A percentile compares a stretch with the other conserved stretches of the same genome.
Conservation (phyloP, 2,113 vertebrate species). For the Pholis gunnellus region DNA sequence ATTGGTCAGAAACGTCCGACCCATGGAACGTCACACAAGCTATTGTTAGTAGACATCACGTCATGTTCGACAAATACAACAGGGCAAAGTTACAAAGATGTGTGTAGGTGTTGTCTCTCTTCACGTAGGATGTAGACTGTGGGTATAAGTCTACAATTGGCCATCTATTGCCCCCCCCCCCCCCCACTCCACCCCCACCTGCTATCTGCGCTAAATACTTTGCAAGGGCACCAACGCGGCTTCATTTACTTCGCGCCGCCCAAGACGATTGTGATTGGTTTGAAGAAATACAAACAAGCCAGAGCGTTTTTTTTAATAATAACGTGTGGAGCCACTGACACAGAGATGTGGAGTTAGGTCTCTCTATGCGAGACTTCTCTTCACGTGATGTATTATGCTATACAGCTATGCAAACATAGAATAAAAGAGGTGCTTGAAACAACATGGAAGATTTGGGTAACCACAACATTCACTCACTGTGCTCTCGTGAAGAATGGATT, state of each 20-base stretch:
- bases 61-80: background rate
- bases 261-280: background rate
- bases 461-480: conserved; percentile 15
- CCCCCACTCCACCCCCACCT: background rate
- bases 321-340: no score
- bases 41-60: conserved; percentile 16
- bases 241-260: background rate
- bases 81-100: background rate
- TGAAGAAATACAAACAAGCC: background rate
- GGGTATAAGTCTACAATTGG: background rate
- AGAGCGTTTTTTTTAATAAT: background rate
- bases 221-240: conserved; percentile 1
- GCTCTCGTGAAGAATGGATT: background rate
- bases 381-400: background rate
- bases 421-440: background rate
- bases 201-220: background rate
- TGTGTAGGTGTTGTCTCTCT: background rate
- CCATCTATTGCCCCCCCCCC: no score
- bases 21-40: conserved; percentile 15
- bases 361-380: no score
- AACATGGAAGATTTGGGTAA: conserved; percentile 11
- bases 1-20: background rate
- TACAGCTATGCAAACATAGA: conserved; percentile 15
- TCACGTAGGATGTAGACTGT: background rate
- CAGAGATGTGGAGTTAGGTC: no score